Base-by-base conservation (phyloP, 2,888 invertebrate genomes). In the Ophion obscuratus region DNA sequence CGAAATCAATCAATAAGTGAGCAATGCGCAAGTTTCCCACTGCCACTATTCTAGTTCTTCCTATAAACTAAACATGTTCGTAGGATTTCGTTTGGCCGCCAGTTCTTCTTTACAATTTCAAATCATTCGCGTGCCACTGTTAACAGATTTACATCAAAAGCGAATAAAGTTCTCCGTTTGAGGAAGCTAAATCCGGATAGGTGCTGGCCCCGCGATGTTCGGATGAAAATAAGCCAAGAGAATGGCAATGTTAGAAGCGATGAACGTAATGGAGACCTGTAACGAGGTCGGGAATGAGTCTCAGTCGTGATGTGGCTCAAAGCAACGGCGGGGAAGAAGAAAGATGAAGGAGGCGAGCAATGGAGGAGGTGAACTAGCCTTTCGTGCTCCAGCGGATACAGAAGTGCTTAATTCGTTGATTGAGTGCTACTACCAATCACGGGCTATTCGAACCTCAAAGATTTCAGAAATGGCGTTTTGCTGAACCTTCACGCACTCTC, bases 391-490 rank as follows among this genome's bases (percentile, higher is more conserved):
- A 81, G 36, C 81, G 74, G 57, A 68, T 68, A 61, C 44, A 44
- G 47, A 59, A 66, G 59, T 70, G 76, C 57, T 66, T 83, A 81
- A 86, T 86, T 86, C 78, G 68, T 81, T 84, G 77, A 83, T 86
- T 75, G 75, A 86, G 83, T 84, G 66, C 75, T 70, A 59, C 40
- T 61, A 62, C 61, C 44, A 27, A 47, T 81, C 31, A 57, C 76
- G 17, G 44, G 44, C 53, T 53, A 57, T 70, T 31, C 27, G 44
- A 67, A 66, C 68, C 68, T 31, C 40, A 27, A 68, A 78, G 68
- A 83, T 75, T 86, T 57, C 27, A 61, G 44, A 27, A 66, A 68
- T 68, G 6, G 31, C 53, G n/a, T 11, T 59, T 76, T 64, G 31
- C 44, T 31, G 40, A 17, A 47, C 14, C 47, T 68, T 47, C 27